Evolutionary conservation across 2,888 invertebrate genomes (phyloP).

Genomic region (Hermaeophaga mercurialis): DNA sequence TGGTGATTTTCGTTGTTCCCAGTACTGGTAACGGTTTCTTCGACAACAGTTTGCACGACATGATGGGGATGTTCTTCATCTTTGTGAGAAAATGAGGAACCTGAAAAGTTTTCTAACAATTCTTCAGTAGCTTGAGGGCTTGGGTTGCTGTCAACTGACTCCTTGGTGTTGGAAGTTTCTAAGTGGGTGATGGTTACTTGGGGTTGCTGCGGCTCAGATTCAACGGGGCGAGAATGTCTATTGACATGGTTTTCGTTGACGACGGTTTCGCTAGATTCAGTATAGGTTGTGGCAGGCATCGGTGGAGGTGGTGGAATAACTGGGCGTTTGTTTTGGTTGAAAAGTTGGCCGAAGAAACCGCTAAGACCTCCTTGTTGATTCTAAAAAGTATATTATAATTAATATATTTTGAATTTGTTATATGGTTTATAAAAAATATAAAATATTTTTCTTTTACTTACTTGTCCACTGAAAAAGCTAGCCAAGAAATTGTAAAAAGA

Average conservation of each 20-base stretch:
- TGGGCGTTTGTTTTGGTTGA: constrained; percentile 4
- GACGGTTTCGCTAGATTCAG: background rate
- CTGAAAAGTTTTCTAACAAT: background rate
- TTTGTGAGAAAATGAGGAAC: background rate
- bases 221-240: background rate
- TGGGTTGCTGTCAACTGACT: too few relatives aligned
- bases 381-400: too few relatives aligned
- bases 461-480: background rate
- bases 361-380: background rate
- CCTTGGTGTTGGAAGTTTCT: too few relatives aligned
- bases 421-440: too few relatives aligned
- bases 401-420: too few relatives aligned
- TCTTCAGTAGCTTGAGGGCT: too few relatives aligned
- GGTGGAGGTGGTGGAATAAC: background rate
- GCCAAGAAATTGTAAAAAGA: constrained; percentile 4
- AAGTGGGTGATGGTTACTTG: too few relatives aligned
- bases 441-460: too few relatives aligned
- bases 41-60: background rate
- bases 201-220: background rate
- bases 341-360: constrained; percentile 1
- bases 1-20: background rate
- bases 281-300: background rate
- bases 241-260: background rate
- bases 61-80: background rate
- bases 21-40: background rate